These are phyloP conservation scores for Araneus ventricosus DNA, from an alignment of 1,140 invertebrate genomes.

Conservation along the genomic window DNA sequence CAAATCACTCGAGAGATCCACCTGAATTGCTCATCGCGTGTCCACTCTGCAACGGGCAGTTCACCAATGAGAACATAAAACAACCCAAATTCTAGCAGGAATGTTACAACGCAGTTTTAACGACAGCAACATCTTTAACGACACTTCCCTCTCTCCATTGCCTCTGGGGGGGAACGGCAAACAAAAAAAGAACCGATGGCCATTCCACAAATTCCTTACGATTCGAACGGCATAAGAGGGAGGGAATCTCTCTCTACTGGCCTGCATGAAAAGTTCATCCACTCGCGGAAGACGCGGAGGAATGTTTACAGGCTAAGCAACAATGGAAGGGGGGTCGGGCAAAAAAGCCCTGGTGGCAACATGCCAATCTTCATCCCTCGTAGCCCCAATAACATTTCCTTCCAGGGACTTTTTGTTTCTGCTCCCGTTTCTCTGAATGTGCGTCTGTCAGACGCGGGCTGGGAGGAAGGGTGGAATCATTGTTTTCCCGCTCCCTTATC, in stretches of 20 bases:
- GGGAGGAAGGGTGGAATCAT: neutral
- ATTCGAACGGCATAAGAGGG: neutral
- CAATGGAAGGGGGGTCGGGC: neutral
- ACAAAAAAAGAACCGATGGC: conserved; percentile 24
- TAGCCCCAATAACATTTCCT: conserved; percentile 44
- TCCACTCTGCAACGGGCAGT: too few species aligned
- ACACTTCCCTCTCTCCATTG: conserved; percentile 36
- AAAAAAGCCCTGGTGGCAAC: conserved; percentile 40
- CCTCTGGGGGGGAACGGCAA: neutral
- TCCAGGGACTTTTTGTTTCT: neutral
- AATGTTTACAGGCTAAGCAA: conserved; percentile 65
- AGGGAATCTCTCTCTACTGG: neutral
- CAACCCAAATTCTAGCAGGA: neutral
- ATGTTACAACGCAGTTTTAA: conserved; percentile 27
- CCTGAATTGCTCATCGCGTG: too few species aligned
- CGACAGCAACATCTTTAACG: conserved; percentile 58
- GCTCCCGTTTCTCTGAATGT: neutral
- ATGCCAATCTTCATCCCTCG: conserved; percentile 66
- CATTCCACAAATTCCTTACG: conserved; percentile 50
- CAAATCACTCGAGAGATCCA: too few species aligned
- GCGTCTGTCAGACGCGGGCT: neutral
- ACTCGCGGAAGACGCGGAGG: neutral
- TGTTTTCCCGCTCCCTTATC: neutral
- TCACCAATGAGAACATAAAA: neutral
- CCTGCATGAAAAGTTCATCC: conserved; percentile 47